Base-by-base conservation (phyloP, 2,888 invertebrate genomes). In the Aspidiotus destructor region DNA sequence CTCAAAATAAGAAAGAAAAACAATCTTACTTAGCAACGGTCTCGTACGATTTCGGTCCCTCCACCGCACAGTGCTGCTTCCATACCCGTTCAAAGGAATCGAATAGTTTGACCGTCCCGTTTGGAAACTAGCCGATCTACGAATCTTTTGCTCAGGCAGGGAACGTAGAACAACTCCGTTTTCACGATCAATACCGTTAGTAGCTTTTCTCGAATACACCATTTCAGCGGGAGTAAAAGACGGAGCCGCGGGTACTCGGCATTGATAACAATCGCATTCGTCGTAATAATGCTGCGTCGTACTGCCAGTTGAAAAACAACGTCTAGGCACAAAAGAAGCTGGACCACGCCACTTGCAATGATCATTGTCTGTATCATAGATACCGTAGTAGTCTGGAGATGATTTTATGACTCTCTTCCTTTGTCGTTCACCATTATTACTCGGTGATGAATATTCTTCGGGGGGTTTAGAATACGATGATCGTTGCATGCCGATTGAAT, bases 51-150 rank as follows among this genome's bases (percentile, higher is more conserved):
- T 28, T 28, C 28, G 28, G 28, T 48, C n/a, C 48, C 48, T 48
- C 48, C 10, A n/a, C n/a, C n/a, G 48, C n/a, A 48, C 48, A 48
- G 48, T 48, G n/a, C n/a, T 48, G 48, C 48, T 13, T 13, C 48
- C 48, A n/a, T 48, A 48, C 6, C 10, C 48, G 48, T 48, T 13
- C n/a, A 48, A 6, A 11, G 48, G 48, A 48, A 11, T 48, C 28
- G 28, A 28, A 28, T 28, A 28, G 28, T 48, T 62, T 11, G 63
- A 52, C n/a, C 63, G 54, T 63, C 63, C 54, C n/a, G 52, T 52
- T 28, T 63, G 63, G 16, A 63, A 63, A 28, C 63, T 63, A 10
- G 63, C 63, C 10, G 63, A 52, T 63, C 63, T 52, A 15, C 63
- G 63, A 63, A 63, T 63, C 54, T 28, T 28, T 54, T 63, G 63